Evolutionary conservation across 2,888 invertebrate species (phyloP).

Genomic region (Caenorhabditis angaria): DNA sequence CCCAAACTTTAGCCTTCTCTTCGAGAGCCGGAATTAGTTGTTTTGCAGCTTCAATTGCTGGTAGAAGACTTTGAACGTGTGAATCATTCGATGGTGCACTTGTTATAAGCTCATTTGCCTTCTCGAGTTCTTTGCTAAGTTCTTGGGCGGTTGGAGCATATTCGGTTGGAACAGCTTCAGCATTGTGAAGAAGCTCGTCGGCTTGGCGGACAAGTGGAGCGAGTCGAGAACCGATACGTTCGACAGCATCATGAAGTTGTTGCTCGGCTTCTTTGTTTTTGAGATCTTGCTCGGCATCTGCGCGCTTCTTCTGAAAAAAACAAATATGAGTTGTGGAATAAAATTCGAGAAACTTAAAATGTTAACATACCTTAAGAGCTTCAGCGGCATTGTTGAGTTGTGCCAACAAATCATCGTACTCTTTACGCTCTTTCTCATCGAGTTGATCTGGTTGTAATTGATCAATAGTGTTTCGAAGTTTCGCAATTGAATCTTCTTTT

Average conservation of each 20-base stretch:
- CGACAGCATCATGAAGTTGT: constrained; percentile 26
- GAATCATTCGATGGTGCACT: constrained; percentile 27
- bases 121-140: constrained; percentile 37
- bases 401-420: constrained; percentile 44
- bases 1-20: constrained; percentile 43
- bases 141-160: constrained; percentile 48
- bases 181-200: constrained; percentile 41
- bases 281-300: constrained; percentile 27
- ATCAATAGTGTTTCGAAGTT: constrained; percentile 32
- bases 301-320: constrained; percentile 32
- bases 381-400: constrained; percentile 49
- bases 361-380: constrained; percentile 34
- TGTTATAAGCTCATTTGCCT: constrained; percentile 24
- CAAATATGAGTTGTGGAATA: constrained; percentile 1
- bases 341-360: background rate
- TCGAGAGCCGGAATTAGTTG: constrained; percentile 43
- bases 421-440: constrained; percentile 43
- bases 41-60: constrained; percentile 38
- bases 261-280: constrained; percentile 24
- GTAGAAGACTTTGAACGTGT: constrained; percentile 32
- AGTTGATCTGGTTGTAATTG: constrained; percentile 35
- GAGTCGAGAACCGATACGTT: constrained; percentile 33
- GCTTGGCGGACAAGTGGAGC: constrained; percentile 49
- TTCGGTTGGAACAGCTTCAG: constrained; percentile 51
- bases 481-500: constrained; percentile 35